Base-by-base conservation (phyloP, 2,113 vertebrate species). In the Hippotragus niger region DNA sequence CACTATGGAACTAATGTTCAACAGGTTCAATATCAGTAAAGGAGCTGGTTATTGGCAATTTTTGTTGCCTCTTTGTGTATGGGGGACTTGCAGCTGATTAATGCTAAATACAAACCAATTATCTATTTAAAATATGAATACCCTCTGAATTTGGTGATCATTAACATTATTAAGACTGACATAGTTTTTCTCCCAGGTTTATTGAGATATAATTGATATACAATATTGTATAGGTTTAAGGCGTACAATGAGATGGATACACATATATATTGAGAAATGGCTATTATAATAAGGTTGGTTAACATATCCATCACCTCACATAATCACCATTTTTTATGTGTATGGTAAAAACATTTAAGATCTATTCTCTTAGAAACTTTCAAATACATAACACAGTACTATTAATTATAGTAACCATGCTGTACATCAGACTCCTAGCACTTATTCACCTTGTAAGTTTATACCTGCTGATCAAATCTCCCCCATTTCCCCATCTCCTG, bases 71-170 rank as follows among this genome's bases (percentile, higher is more conserved):
- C 29, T 57, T 7, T 67, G 23, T 83, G 36, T 53, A 45, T 7
- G 27, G n/a, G 14, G 17, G 21, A 60, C 60, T 10, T 91, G 36
- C 31, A 90, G 64, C 45, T 88, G 60, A 40, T 62, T 89, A 90
- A 50, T 91, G 64, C 40, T 64, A 92, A 92, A 84, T 76, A 71
- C 31, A 94, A 95, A 94, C 45, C 31, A 90, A 96, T 94, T 53
- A 58, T 11, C n/a, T 85, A 93, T 76, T 89, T 96, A 85, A 81
- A 93, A 64, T 88, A 52, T 52, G 47, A 96, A 88, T 43, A 53
- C 5, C 8, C 43, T 95, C 74, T 85, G 81, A 96, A 90, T 91
- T 88, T 90, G n/a, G 23, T 91, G 80, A 78, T 78, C 43, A 97
- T 62, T 94, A 86, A 67, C 25, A 82, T 67, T 78, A 93, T n/a